Evolutionary conservation across 2,888 invertebrate species (phyloP), one percentile per base, ranked within the genome.

Genomic region (Aleiodes testaceus): DNA sequence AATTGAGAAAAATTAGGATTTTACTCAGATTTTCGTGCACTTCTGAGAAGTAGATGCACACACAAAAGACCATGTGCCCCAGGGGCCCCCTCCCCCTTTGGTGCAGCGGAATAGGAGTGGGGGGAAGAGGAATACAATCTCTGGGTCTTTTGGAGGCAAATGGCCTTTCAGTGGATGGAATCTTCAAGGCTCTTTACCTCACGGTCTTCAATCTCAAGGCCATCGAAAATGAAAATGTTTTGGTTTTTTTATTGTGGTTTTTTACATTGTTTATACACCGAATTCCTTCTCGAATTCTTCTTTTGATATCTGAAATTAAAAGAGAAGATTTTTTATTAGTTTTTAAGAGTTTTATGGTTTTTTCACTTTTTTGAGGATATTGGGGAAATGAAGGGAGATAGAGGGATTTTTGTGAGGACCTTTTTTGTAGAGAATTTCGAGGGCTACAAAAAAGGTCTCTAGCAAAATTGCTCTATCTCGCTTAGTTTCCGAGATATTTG

Each of bases 211-310:
- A 22, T 50, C 20, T 50, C 50, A 50, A 50, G 18, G 11, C 50
- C 36, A 36, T 36, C 36, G 36, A 36, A 36, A 36, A 61, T 61
- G 3, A 45, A 49, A 65, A 65, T 65, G 14, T 47, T n/a, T 14
- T 50, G 50, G 20, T 18, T 20, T 50, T 18, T 49, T 49, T 14
- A 49, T 9, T 16, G 6, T 49, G 18, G 3, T 50, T 50, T n/a
- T 14, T 18, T 50, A 50, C 18, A 47, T 22, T 53, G 1, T 14
- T 65, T 55, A 70, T 47, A 80, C 73, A 64, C 84, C 87, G 77
- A 89, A 89, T 64, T 88, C 87, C 59, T 82, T 76, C 73, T 89
- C 88, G 79, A 89, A 89, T 72, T 89, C 87, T 79, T 88, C 85
- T 68, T 88, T 77, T 0, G 88, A 85, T 72, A 89, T 88, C 89